These are phyloP conservation scores for Panzeria rudis DNA, from an alignment of 2,888 invertebrate species.

Conservation along the genomic window DNA sequence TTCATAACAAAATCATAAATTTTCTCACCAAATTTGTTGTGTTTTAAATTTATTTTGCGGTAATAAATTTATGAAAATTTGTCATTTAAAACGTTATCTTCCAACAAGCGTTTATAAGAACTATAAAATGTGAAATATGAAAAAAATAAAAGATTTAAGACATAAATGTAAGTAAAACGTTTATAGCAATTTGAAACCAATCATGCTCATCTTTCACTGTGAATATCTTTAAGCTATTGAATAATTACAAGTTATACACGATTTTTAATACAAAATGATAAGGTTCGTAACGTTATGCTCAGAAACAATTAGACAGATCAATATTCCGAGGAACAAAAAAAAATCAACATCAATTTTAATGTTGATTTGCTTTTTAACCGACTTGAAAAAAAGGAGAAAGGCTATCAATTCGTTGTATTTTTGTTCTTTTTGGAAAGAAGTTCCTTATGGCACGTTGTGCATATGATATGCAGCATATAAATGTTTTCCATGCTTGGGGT, in stretches of 20 bases:
- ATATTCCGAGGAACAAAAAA: no score
- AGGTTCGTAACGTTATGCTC: no score
- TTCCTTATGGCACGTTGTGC: no score
- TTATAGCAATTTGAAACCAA: not conserved
- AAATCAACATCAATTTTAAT: no score
- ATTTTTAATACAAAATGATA: not conserved
- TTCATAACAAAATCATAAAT: conserved; percentile 69
- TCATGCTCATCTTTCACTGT: not conserved
- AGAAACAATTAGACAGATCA: no score
- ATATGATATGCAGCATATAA: no score
- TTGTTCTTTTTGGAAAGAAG: no score
- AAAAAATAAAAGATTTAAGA: conserved; percentile 53
- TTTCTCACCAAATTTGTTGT: conserved; percentile 66
- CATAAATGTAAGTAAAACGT: conserved; percentile 16
- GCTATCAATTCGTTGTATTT: no score
- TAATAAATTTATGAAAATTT: conserved; percentile 39
- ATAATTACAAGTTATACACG: not conserved
- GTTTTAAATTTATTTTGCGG: conserved; percentile 42
- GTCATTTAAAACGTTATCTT: conserved; percentile 37
- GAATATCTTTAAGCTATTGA: not conserved
- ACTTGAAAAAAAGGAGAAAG: no score
- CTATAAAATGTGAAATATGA: not conserved
- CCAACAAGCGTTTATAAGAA: not conserved
- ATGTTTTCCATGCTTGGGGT: no score
- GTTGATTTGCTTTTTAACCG: no score